Conservation (phyloP, 2,888 invertebrate species). For the Meghimatium bilineatum region DNA sequence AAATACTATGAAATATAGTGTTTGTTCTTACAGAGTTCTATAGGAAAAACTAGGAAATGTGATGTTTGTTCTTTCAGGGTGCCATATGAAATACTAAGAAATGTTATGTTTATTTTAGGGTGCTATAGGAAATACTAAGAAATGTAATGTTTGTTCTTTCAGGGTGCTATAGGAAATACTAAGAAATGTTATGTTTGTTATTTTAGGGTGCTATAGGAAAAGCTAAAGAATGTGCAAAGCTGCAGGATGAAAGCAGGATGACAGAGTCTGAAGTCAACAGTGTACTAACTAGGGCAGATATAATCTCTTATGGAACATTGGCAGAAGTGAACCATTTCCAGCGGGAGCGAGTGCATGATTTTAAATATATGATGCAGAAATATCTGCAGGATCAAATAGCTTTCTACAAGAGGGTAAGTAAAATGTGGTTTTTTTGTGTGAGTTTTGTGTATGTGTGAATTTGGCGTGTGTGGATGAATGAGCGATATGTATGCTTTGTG, state of each 20-base stretch:
- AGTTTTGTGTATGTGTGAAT: background rate
- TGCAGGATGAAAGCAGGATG: conserved; percentile 89
- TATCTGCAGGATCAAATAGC: conserved; percentile 92
- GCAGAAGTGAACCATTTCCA: conserved; percentile 97
- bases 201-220: conserved; percentile 85
- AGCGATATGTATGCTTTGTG: background rate
- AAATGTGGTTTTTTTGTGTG: background rate
- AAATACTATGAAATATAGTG: too few relatives aligned
- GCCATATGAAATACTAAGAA: too few relatives aligned
- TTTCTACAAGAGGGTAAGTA: conserved; percentile 87
- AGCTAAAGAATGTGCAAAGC: conserved; percentile 90
- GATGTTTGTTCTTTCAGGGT: too few relatives aligned
- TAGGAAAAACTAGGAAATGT: too few relatives aligned
- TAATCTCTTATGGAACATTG: conserved; percentile 93
- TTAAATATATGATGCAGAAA: conserved; percentile 89
- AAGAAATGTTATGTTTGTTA: background rate
- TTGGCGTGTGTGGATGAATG: background rate
- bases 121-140: too few relatives aligned
- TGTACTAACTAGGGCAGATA: conserved; percentile 89
- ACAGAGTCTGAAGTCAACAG: conserved; percentile 87
- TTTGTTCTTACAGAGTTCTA: too few relatives aligned
- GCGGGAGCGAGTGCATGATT: conserved; percentile 88
- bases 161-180: too few relatives aligned
- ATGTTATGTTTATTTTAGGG: too few relatives aligned
- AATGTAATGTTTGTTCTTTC: too few relatives aligned